Evolutionary conservation across 2,888 invertebrate species (phyloP), one percentile per base, ranked within the genome.

Genomic region (Dolichomitus sp.): DNA sequence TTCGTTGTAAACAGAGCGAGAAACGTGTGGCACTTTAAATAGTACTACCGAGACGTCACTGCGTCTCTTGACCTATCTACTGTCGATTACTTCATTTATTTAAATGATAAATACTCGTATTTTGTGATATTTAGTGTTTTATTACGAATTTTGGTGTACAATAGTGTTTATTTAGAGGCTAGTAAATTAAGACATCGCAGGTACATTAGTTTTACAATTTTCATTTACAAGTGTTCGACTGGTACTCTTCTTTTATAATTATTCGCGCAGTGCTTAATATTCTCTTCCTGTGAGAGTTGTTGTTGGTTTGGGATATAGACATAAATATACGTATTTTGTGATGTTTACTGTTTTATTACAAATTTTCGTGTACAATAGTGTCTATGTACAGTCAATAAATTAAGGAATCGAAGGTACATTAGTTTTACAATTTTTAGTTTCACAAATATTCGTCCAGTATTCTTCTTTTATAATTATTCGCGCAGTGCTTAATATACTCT

Each of bases 1-100:
- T 59, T 27, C 42, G 33, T 61, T 61, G 42, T 74, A 63, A 80
- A 74, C 74, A 80, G 59, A 40, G 14, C 30, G 57, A 11, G 27
- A 45, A 52, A 42, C 50, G 33, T 37, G 52, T 14, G 42, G 9
- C 7, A 17, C 33, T 5, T 19, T 45, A 40, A 52, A 63, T 50
- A 52, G 52, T 23, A 27, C 42, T 30, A 57, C 50, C 37, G 11
- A 17, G 12, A 45, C 48, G 57, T 48, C 45, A 9, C 17, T 1
- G 9, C 23, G 12, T 52, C 19, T 27, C 23, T 23, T 52, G 3
- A 12, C 9, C 9, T 23, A 11, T 12, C 2, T 33, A 17, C 1
- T 54, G n/a, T 14, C 12, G 30, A 57, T 11, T 5, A 57, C 12
- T 57, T 57, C 4, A 57, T 57, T 33, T 30, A 33, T 30, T 30